Base-by-base conservation (phyloP, 2,797 vertebrate genomes). In the Sternarchorhynchus goeldii region DNA sequence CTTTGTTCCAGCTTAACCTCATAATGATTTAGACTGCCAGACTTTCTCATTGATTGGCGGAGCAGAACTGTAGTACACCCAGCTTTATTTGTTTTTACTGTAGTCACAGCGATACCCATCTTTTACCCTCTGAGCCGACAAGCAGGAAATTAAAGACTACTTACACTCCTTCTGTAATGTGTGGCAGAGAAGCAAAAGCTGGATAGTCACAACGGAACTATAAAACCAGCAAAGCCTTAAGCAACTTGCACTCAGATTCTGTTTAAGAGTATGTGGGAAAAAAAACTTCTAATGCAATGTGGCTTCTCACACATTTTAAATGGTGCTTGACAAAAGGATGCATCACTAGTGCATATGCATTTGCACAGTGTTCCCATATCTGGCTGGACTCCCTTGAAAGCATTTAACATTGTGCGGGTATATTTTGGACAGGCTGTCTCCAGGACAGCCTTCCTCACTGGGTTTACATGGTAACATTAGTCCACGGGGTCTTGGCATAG, bases 401-500 rank as follows among this genome's bases (percentile, higher is more conserved):
- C 31, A 50, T 50, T 50, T 69, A 78, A 60, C 59, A 74, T 67
- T 80, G 64, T 82, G 78, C 67, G 64, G 64, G 62, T 81, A 73
- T 58, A 20, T 80, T 78, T 83, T 59, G 53, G 72, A 73, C 75
- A 66, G 32, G 76, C 50, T 17, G 45, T 62, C 71, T 74, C 2
- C 18, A 62, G 67, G n/a, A 60, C 10, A 41, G 31, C 77, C 76
- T 69, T 56, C 36, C 75, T 53, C 39, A 81, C 64, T 0, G 20
- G 17, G 57, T 67, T 29, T 74, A 1, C 75, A 14, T 36, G 34
- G 56, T 6, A 31, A 56, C 21, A 39, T 95, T 91, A 98, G 91
- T 94, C 93, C 0, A 58, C 60, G 12, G 95, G 95, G 84, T 96
- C 95, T 88, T 89, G 94, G 91, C 96, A 97, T 85, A 88, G 93